Evolutionary conservation across 1,140 invertebrate genomes (phyloP), one percentile per base, ranked within the genome.

Genomic region (Doryteuthis pealeii): DNA sequence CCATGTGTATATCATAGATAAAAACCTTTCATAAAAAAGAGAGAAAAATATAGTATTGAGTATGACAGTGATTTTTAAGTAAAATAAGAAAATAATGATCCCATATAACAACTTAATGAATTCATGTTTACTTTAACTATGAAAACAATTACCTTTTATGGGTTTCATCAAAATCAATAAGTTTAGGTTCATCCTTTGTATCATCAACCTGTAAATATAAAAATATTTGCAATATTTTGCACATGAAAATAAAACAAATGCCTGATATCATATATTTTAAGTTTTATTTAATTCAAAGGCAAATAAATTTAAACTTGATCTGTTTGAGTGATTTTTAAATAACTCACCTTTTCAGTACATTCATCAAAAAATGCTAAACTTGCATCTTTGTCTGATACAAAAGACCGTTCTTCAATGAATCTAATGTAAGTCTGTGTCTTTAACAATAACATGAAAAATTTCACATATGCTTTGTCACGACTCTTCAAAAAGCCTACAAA

Each of bases 341-440:
- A 5, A 40, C 35, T 74, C 15, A 92, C 90, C 86, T 91, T 92
- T 87, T 98, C 96, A 1, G 94, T 93, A 85, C 97, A 99, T 86
- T 99, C 96, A 88, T 99, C 98, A 86, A 99, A 99, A 89, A 99
- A 99, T 14, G 96, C 95, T 72, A 99, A 89, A 77, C 92, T 92
- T 22, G 91, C 91, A 89, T 99, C 96, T 86, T 96, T 96, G 82
- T 99, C 96, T 18, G 96, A 97, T 0, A 99, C 95, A 89, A 99
- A 99, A 81, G 96, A 98, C 49, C 97, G 91, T 89, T 99, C 98
- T 89, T 99, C 97, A 79, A 99, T 99, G 88, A 99, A 99, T 62
- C 96, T 92, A 74, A 95, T 97, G 87, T 99, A 99, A 93, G 97
- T 97, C 89, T 99, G 97, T 1, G 97, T 99, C 84, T 92, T 93